phyloP scores from a whole-genome alignment of 2,888 invertebrate species.

The Lasioglossum pauxillum region DNA sequence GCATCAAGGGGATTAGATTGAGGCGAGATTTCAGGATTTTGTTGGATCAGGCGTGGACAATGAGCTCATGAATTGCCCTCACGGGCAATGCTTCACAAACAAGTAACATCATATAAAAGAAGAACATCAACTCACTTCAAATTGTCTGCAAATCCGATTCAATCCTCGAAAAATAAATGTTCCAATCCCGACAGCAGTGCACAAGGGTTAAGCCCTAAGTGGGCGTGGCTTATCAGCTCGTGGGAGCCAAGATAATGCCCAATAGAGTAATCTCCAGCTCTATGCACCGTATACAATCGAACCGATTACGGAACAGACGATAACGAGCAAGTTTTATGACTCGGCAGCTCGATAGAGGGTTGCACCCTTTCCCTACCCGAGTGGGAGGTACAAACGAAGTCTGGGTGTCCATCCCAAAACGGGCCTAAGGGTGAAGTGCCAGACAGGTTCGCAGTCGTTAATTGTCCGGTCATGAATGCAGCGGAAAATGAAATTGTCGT shows the following conservation, averaged over 20 bases:
- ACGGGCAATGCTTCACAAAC: too few relatives aligned
- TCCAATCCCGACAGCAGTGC: too few relatives aligned
- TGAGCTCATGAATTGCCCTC: too few relatives aligned
- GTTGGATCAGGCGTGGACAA: too few relatives aligned
- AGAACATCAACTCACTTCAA: too few relatives aligned
- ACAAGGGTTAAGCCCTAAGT: background rate
- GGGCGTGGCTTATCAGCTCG: background rate
- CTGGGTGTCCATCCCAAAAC: background rate
- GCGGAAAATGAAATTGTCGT: background rate
- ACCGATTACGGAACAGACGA: background rate
- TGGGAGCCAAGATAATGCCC: background rate
- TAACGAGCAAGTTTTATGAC: background rate
- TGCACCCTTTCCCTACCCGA: background rate
- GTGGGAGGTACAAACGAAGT: background rate
- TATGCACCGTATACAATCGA: background rate
- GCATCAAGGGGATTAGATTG: too few relatives aligned
- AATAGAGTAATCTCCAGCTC: background rate
- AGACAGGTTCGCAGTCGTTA: background rate
- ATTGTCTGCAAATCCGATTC: too few relatives aligned
- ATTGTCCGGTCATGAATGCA: background rate
- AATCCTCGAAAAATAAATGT: too few relatives aligned
- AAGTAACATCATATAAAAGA: too few relatives aligned
- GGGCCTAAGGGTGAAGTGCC: background rate
- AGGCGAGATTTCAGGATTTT: too few relatives aligned
- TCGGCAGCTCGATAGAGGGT: background rate